Conservation (phyloP, 2,797 vertebrate genomes). For the Selene dorsalis region DNA sequence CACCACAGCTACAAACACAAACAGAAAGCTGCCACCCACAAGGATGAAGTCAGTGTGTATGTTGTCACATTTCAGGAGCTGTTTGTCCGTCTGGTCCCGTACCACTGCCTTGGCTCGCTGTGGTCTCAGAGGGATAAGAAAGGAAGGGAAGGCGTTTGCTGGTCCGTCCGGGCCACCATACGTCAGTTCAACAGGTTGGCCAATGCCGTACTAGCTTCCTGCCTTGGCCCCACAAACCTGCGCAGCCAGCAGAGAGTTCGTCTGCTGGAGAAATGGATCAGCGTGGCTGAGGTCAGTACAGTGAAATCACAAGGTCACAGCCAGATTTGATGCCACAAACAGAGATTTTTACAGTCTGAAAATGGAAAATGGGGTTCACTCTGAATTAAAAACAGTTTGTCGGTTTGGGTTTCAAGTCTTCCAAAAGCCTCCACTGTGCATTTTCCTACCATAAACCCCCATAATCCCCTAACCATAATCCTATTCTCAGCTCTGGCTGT, state of each 20-base stretch:
- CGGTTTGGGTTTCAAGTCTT: slow-evolving; percentile 16
- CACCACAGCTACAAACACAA: not conserved
- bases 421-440: slow-evolving; percentile 37
- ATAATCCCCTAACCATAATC: slow-evolving; percentile 59
- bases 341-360: not conserved
- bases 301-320: slow-evolving; percentile 12
- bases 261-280: slow-evolving; percentile 94
- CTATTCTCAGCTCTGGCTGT: slow-evolving; percentile 39
- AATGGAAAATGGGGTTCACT: not conserved
- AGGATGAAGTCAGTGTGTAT: not conserved
- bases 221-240: slow-evolving; percentile 86
- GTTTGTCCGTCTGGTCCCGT: slow-evolving; percentile 91
- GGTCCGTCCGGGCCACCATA: slow-evolving; percentile 91
- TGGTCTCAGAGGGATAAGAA: slow-evolving; percentile 94
- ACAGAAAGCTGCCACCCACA: not conserved
- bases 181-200: slow-evolving; percentile 92
- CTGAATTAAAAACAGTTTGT: slow-evolving; percentile 20
- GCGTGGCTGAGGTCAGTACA: slow-evolving; percentile 87
- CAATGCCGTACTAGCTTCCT: slow-evolving; percentile 89
- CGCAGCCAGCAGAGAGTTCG: slow-evolving; percentile 89
- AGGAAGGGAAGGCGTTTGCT: slow-evolving; percentile 87
- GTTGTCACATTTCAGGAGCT: slow-evolving; percentile 82
- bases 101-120: slow-evolving; percentile 91
- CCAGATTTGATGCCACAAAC: not conserved
- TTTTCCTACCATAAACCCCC: slow-evolving; percentile 49